Base-by-base conservation (phyloP, 1,140 invertebrate species). In the Colletes latitarsis region DNA sequence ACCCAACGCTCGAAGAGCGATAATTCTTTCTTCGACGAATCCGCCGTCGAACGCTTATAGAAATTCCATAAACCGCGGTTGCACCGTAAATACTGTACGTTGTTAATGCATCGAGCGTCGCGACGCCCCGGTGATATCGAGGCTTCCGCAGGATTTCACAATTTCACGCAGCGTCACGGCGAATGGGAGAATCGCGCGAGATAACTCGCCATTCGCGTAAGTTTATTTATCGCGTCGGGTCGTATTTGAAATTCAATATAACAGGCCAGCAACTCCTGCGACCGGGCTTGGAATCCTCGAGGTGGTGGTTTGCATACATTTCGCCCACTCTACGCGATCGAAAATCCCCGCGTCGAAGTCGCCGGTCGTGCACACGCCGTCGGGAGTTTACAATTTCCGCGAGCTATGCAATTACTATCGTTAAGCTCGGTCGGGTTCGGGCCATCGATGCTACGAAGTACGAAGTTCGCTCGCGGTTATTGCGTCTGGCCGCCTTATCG, bases 171-270 rank as follows among this genome's bases (percentile, higher is more conserved):
- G 30, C 49, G 10, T 46, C 49, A 53, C n/a, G 53, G 66, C 55
- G 14, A 49, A 57, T 53, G 21, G 41, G 46, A 70, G 64, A 80
- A 55, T 80, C 53, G 57, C 39, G 52, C 6, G 43, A 0, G 41
- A 60, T 76, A 83, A 81, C 75, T 81, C 71, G 49, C 55, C 30
- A 12, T 19, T 43, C 19, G 43, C 9, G 58, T 30, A 68, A 83
- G 69, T 81, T 87, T 87, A 87, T 87, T 86, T 87, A 82, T 87
- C 78, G 70, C 85, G 66, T 77, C 73, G 63, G 49, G n/a, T 62
- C 52, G 58, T 66, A 73, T 87, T 87, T 87, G 85, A 84, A 87
- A 87, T 84, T 87, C 73, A 82, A 81, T 76, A 77, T 77, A 55
- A 75, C 70, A 58, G 4, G 30, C 17, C 17, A 21, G 64, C 66